A percentile compares a stretch with the other conserved stretches of the same genome.
Evolutionary conservation across 2,888 invertebrate species (phyloP).

Genomic region (Gonocerus acuteangulatus): DNA sequence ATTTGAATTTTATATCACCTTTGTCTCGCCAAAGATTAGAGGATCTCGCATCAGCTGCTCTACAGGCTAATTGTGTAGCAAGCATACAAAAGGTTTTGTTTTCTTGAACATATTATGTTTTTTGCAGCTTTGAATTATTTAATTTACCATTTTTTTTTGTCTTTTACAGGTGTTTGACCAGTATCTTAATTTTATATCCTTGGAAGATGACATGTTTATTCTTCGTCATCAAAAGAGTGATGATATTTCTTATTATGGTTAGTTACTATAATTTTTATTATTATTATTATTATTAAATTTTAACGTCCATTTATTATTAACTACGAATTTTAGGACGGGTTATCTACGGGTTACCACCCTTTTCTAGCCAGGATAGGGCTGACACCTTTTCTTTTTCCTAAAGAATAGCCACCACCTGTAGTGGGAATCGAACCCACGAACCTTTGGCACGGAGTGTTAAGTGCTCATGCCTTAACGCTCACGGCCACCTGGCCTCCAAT

Average conservation of each 20-base stretch:
- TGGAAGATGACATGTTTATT: conserved; percentile 96
- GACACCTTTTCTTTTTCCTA: too few relatives aligned
- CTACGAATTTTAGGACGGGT: background rate
- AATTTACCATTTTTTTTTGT: background rate
- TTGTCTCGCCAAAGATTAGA: conserved; percentile 89
- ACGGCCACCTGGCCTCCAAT: too few relatives aligned
- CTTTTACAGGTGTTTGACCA: conserved; percentile 77
- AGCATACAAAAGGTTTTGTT: conserved; percentile 75
- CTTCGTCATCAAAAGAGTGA: conserved; percentile 89
- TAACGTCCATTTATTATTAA: background rate
- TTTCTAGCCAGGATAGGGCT: too few relatives aligned
- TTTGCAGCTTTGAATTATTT: background rate
- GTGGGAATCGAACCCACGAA: too few relatives aligned
- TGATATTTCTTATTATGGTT: conserved; percentile 84
- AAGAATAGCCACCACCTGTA: too few relatives aligned
- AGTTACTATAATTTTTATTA: conserved; percentile 38
- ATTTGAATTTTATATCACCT: conserved; percentile 93
- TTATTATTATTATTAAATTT: background rate
- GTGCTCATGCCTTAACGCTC: too few relatives aligned
- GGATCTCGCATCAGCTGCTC: conserved; percentile 85
- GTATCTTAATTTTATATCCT: conserved; percentile 93
- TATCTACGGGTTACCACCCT: too few relatives aligned
- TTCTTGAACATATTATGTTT: background rate
- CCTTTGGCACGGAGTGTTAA: too few relatives aligned
- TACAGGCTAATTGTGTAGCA: conserved; percentile 82